Evolutionary conservation across 2,888 invertebrate genomes (phyloP), one percentile per base, ranked within the genome.

Genomic region (Ferdinandea cuprea): DNA sequence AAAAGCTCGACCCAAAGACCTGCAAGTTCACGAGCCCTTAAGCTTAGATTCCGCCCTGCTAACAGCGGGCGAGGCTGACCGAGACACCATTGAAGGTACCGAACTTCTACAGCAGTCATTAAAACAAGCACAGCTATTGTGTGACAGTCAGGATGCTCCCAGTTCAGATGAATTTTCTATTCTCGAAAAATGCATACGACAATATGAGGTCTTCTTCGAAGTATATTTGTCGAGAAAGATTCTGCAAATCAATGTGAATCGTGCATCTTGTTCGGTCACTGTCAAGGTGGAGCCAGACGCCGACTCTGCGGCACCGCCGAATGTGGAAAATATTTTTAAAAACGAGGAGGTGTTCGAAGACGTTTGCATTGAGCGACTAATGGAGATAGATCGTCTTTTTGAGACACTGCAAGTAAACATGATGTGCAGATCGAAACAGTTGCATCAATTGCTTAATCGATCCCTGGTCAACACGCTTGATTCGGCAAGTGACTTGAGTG

Each of bases 131-230:
- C 52, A 63, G 6, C 73, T 85, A 0, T 65, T 86, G 17, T 86
- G 85, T 30, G 86, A 87, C n/a, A 86, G 85, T 54, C 85, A 86
- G 11, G 85, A 87, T 0, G 40, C 19, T 2, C 61, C 58, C 19
- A 85, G 42, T 25, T 85, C 85, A 6, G 86, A 89, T 46, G 90
- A 89, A 40, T 92, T 91, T 69, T 91, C 92, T 5, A 92, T 93
- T 87, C 85, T 93, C 28, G 93, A 93, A 86, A 93, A 93, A 86
- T 93, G 93, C 87, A 90, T 93, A 32, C 90, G 92, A 52, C 92
- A 93, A 79, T 93, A 93, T 76, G 92, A 93, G 87, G 89, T 91
- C 28, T 93, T 93, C 86, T 93, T 92, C 65, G 90, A 91, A 78
- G 88, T 91, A 0, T 91, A 89, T 52, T 35, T 87, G 19, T 84